Percentiles rank a stretch among this genome's conserved stretches.
phyloP scores from a whole-genome alignment of 2,888 invertebrate species.

The Leptopilina myrica region DNA sequence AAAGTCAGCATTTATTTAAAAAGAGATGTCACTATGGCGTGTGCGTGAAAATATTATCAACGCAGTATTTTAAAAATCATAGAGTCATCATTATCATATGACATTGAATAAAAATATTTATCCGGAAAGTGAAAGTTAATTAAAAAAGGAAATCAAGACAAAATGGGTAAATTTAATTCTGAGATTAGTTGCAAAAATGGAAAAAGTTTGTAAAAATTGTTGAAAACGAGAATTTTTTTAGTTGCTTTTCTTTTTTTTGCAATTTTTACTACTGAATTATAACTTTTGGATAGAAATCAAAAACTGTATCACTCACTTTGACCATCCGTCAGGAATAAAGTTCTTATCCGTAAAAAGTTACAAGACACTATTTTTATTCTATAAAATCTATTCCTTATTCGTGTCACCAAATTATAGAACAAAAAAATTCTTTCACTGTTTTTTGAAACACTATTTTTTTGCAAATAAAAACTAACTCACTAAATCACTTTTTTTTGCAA shows the following conservation, averaged over 20 bases:
- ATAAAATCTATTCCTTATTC: background rate
- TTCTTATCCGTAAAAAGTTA: background rate
- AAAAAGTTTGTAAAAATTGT: no score
- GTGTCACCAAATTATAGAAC: background rate
- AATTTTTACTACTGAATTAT: background rate
- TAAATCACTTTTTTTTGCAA: background rate
- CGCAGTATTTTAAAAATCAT: background rate
- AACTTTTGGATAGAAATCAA: background rate
- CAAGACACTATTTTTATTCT: background rate
- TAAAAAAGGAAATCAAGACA: background rate
- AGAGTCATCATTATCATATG: background rate
- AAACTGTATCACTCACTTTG: conserved; percentile 16
- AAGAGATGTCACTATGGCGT: background rate
- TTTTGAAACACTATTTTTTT: background rate
- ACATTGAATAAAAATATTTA: background rate
- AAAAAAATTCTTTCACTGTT: conserved; percentile 10
- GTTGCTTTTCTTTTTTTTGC: no score
- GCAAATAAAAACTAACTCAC: background rate
- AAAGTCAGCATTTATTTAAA: background rate
- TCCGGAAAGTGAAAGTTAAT: conserved; percentile 11
- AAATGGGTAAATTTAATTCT: no score
- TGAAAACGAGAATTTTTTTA: no score
- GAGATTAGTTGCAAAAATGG: no score
- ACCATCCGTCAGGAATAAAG: conserved; percentile 34
- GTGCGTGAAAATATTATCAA: background rate